Evolutionary conservation across 2,113 vertebrate species (phyloP).

Genomic region (Isurus oxyrinchus): DNA sequence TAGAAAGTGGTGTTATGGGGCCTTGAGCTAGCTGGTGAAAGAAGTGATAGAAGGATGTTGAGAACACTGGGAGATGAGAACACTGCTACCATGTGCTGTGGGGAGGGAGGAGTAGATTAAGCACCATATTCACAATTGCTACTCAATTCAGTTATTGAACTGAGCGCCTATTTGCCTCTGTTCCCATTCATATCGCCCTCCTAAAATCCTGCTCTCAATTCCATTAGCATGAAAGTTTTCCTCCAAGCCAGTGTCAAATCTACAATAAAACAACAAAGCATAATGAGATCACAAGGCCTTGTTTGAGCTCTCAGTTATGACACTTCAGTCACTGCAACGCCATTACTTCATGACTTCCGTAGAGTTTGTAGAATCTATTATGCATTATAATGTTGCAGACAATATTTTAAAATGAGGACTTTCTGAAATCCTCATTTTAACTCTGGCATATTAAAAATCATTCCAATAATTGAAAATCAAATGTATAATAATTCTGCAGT

Average conservation of each 20-base stretch:
- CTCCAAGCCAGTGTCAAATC: not conserved
- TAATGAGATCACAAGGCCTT: not conserved
- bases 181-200: not conserved
- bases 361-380: not conserved
- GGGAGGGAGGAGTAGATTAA: not conserved
- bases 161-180: not conserved
- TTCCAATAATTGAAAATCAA: not conserved
- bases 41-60: not conserved
- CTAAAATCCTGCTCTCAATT: not conserved
- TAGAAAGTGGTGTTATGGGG: not conserved
- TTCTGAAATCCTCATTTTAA: not conserved
- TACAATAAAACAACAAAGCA: not conserved
- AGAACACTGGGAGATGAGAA: not conserved
- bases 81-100: not conserved
- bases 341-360: not conserved
- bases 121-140: not conserved
- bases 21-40: not conserved
- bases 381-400: not conserved
- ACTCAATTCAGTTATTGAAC: not conserved
- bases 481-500: not conserved
- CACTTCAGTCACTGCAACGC: not conserved
- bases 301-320: not conserved
- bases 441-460: not conserved
- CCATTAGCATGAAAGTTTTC: not conserved
- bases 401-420: not conserved